A percentile compares a stretch with the other conserved stretches of the same genome.
Evolutionary conservation across 2,888 invertebrate genomes (phyloP).

Genomic region (Cataglyphis livida): DNA sequence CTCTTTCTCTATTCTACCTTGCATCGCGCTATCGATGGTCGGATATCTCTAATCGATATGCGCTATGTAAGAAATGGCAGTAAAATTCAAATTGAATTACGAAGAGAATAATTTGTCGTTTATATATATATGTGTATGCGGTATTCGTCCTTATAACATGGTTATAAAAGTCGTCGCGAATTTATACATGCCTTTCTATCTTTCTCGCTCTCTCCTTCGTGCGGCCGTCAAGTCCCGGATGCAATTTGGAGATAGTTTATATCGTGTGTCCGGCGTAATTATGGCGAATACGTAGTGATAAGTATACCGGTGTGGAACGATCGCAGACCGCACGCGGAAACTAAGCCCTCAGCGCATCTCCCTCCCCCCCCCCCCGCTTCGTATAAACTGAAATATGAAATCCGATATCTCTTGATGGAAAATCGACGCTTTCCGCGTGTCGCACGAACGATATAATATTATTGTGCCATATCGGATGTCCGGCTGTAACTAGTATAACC

Average conservation of each 20-base stretch:
- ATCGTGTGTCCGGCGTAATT: constrained; percentile 36
- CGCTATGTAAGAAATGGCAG: constrained; percentile 7
- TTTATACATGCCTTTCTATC: neutral
- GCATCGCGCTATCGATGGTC: constrained; percentile 12
- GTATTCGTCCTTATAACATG: neutral
- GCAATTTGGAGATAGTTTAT: constrained; percentile 48
- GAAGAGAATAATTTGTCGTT: constrained; percentile 8
- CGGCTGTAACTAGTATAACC: constrained; percentile 66
- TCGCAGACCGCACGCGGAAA: constrained; percentile 16
- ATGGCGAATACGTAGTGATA: constrained; percentile 22
- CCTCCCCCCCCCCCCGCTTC: neutral
- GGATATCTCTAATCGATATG: neutral
- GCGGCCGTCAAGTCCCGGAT: neutral
- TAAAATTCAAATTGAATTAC: constrained; percentile 3
- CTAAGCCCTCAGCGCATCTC: neutral
- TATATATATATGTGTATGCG: neutral
- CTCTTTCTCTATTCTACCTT: neutral
- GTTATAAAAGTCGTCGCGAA: neutral
- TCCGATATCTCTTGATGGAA: constrained; percentile 53
- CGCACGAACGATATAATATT: constrained; percentile 46
- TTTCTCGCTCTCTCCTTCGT: neutral
- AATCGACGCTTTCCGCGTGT: constrained; percentile 40
- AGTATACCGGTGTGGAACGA: constrained; percentile 12
- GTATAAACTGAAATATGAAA: constrained; percentile 39
- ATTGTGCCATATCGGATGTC: constrained; percentile 68